Evolutionary conservation across 2,113 vertebrate genomes (phyloP).

Genomic region (human (Homo sapiens)): DNA sequence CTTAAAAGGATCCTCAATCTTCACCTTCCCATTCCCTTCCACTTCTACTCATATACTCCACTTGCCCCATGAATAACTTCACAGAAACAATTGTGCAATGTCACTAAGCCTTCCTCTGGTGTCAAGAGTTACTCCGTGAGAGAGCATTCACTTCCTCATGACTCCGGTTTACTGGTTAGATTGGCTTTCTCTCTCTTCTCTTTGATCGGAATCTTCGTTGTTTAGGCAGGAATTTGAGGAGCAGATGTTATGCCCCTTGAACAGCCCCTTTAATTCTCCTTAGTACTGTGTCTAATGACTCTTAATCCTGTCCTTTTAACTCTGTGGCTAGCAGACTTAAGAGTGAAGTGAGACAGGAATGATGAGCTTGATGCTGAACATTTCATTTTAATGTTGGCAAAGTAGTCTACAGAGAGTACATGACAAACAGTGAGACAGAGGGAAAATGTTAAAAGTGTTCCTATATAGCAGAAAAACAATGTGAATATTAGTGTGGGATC

Average conservation of each 20-base stretch:
- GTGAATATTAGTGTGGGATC: not conserved
- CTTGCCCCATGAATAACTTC: conserved; percentile 70
- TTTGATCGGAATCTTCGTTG: conserved; percentile 77
- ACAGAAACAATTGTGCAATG: conserved; percentile 70
- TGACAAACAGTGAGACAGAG: not conserved
- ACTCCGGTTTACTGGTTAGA: conserved; percentile 58
- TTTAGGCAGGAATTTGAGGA: conserved; percentile 74
- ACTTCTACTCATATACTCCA: conserved; percentile 20
- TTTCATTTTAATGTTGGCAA: conserved; percentile 82
- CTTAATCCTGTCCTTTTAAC: conserved; percentile 76
- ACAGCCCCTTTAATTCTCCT: conserved; percentile 72
- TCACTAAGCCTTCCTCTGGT: conserved; percentile 67
- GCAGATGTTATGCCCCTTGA: conserved; percentile 71
- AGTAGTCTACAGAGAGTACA: conserved; percentile 3
- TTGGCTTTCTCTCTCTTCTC: conserved; percentile 68
- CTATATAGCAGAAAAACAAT: not conserved
- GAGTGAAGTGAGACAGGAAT: conserved; percentile 77
- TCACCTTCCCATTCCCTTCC: conserved; percentile 62
- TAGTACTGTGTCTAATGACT: conserved; percentile 72
- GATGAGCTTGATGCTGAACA: conserved; percentile 69
- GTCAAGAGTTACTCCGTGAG: conserved; percentile 58
- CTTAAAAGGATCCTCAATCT: conserved; percentile 76
- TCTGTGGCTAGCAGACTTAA: conserved; percentile 80
- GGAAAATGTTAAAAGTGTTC: not conserved
- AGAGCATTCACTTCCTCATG: conserved; percentile 71